A percentile compares a stretch with the other conserved stretches of the same genome.
These are phyloP conservation scores for Toxostoma redivivum DNA, from an alignment of 2,113 vertebrate genomes.

Conservation along the genomic window DNA sequence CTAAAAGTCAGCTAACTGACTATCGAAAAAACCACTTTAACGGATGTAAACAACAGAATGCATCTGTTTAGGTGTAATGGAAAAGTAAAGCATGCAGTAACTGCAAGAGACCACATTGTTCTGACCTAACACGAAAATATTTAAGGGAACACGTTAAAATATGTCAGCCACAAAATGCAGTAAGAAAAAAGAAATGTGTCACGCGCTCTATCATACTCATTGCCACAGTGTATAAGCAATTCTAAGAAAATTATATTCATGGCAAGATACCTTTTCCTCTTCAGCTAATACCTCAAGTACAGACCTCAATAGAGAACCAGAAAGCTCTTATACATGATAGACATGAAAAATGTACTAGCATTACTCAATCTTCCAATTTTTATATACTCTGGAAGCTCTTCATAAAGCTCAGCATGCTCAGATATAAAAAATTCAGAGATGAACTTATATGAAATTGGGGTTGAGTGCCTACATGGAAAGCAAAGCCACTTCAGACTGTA, in stretches of 20 bases:
- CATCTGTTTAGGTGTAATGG: neutral
- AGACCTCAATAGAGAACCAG: neutral
- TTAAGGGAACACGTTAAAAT: neutral
- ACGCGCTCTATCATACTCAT: neutral
- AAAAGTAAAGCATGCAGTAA: neutral
- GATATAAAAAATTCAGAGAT: neutral
- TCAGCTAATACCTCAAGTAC: neutral
- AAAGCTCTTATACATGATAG: neutral
- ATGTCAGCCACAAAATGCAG: neutral
- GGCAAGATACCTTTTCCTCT: neutral
- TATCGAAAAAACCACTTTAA: neutral
- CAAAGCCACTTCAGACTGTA: neutral
- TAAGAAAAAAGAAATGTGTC: neutral
- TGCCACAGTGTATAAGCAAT: neutral
- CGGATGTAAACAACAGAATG: neutral
- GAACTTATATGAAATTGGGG: neutral
- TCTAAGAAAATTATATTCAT: neutral
- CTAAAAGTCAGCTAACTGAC: neutral
- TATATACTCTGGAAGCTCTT: neutral
- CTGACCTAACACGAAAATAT: neutral
- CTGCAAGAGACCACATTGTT: neutral
- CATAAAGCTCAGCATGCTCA: neutral
- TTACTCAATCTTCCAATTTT: neutral
- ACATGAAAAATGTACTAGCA: neutral
- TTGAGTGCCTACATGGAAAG: neutral